Evolutionary conservation across 2,113 vertebrate species (phyloP), one percentile per base, ranked within the genome.

Genomic region (Thomomys bottae): DNA sequence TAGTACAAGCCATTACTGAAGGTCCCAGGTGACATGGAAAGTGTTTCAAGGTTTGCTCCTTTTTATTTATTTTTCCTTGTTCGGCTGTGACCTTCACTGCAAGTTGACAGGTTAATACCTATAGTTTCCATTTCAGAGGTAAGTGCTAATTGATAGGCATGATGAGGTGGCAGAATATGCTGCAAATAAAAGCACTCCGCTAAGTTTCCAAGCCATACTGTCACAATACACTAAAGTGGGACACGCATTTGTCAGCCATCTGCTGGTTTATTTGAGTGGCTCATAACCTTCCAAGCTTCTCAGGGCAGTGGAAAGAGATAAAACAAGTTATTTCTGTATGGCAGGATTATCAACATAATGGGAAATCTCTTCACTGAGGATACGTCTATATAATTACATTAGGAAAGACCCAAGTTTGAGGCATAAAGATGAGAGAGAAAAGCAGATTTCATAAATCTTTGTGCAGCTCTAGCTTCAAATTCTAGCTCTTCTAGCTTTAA

Each of bases 81-180:
- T 45, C 88, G 84, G 2, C 24, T 91, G 73, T 90, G 91, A 91
- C 36, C 49, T 93, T 89, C 34, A 70, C n/a, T n/a, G 12, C 11
- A 81, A 17, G 15, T 72, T 84, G 57, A 26, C 71, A 64, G 64
- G 7, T 71, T 83, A 80, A 38, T 5, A 32, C 11, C n/a, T 45
- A 5, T 10, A 64, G 28, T 26, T 94, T 77, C 40, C 79, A 15
- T 70, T 42, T 64, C 38, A 59, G 34, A 24, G n/a, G 20, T 32
- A 66, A 12, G 26, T 71, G 30, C 30, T 79, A 61, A 83, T 3
- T 20, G 8, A 61, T 6, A 77, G 40, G 18, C 10, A 40, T 10
- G 12, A 76, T 23, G 1, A 66, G 24, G 11, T 64, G 36, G 15
- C 26, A 30, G 23, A 21, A 15, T 8, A 9, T 4, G 7, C 23